Conservation (phyloP, 2,113 vertebrate genomes). For the Capreolus pygargus region DNA sequence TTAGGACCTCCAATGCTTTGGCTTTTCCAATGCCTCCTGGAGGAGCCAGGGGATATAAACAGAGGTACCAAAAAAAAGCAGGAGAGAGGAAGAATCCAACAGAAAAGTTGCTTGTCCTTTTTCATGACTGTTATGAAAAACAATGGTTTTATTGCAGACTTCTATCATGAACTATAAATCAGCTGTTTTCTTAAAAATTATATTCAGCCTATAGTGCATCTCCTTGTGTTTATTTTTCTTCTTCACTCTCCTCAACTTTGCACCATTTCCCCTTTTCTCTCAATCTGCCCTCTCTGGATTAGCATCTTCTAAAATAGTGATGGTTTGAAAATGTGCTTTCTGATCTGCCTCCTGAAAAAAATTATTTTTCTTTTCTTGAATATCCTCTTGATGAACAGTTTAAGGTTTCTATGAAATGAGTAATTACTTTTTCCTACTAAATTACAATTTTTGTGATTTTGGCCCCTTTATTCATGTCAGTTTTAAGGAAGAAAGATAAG, state of each 20-base stretch:
- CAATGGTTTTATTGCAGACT: not conserved
- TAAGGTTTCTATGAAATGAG: not conserved
- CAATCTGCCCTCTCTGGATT: not conserved
- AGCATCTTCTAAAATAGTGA: not conserved
- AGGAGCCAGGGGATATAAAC: fast-evolving
- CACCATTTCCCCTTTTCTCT: not conserved
- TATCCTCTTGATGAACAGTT: not conserved
- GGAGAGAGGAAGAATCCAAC: not conserved
- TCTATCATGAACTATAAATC: not conserved
- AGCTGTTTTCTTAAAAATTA: not conserved
- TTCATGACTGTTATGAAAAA: not conserved
- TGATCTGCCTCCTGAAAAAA: not conserved
- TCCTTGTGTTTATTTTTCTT: not conserved
- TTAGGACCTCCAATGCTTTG: not conserved
- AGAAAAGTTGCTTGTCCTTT: not conserved
- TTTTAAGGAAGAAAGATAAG: not conserved
- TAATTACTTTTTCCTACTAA: not conserved
- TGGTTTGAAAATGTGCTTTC: not conserved
- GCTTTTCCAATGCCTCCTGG: not conserved
- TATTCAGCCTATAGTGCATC: not conserved
- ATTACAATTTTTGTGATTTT: not conserved
- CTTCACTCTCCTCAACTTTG: not conserved
- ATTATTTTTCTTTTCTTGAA: not conserved
- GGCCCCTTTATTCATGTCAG: not conserved
- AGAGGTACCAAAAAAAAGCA: not conserved